phyloP scores from a whole-genome alignment of 2,113 vertebrate genomes.

The Gnathonemus echidnorhynchus region DNA sequence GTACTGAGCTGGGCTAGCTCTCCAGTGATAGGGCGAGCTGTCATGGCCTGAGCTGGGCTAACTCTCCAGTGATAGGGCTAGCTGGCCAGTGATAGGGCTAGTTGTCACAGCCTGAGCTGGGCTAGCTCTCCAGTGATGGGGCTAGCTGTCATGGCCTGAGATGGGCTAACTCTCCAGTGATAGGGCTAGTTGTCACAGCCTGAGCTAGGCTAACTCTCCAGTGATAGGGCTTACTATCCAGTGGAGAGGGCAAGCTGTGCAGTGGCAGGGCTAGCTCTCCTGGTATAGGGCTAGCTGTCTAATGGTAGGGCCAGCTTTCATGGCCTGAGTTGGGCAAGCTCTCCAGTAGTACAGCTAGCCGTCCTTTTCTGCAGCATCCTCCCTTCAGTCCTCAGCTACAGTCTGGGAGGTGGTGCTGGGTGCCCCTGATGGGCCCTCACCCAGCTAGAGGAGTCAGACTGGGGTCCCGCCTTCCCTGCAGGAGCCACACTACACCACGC shows the following conservation, averaged over 20 bases:
- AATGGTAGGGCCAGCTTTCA: not conserved
- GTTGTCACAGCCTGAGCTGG: not conserved
- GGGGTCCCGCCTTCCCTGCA: slow-evolving; percentile 34
- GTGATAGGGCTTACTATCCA: not conserved
- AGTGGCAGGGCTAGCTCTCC: not conserved
- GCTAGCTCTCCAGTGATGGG: not conserved
- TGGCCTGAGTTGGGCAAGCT: not conserved
- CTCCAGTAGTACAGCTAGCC: not conserved
- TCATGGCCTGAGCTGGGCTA: not conserved
- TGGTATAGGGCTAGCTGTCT: not conserved
- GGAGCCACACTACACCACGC: slow-evolving; percentile 63
- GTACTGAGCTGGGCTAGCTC: not conserved
- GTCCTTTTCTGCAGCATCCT: not conserved
- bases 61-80: not conserved
- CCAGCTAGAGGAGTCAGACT: not conserved
- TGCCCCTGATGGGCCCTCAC: not conserved
- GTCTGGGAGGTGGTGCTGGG: not conserved
- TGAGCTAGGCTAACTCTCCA: not conserved
- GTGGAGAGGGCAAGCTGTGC: not conserved
- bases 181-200: too few species aligned
- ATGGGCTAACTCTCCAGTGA: not conserved
- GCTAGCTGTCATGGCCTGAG: not conserved
- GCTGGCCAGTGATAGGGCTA: too few species aligned
- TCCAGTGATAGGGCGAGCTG: not conserved
- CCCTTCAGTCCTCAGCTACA: not conserved